A percentile compares a stretch with the other conserved stretches of the same genome.
Conservation (phyloP, 1,140 invertebrate species). For the Mycetomoellerius zeteki region DNA sequence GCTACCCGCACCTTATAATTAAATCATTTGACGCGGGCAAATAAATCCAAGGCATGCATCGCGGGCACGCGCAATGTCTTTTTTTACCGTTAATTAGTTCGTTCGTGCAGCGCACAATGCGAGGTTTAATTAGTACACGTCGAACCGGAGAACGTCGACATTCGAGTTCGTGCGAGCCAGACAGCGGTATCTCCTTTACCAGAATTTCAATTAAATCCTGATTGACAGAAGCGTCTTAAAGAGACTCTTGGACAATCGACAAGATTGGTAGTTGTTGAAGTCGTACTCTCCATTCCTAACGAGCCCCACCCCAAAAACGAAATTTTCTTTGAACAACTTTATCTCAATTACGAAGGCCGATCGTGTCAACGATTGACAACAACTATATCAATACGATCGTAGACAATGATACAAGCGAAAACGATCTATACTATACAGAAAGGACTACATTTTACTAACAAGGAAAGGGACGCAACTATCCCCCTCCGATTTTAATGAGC, state of each 20-base stretch:
- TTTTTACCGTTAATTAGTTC: constrained; percentile 60
- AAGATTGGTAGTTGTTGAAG: constrained; percentile 37
- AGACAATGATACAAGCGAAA: neutral
- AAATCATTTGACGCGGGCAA: constrained; percentile 59
- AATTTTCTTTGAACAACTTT: neutral
- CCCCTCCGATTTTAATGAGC: too few species aligned
- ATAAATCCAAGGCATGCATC: constrained; percentile 39
- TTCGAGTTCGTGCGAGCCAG: constrained; percentile 14
- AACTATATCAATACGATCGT: neutral
- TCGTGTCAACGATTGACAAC: neutral
- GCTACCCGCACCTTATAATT: constrained; percentile 49
- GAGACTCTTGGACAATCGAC: constrained; percentile 29
- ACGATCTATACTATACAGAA: neutral
- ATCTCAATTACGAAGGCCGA: neutral
- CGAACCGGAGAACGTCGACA: constrained; percentile 29
- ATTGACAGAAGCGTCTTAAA: constrained; percentile 29
- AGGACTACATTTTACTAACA: too few species aligned
- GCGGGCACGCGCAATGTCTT: constrained; percentile 13
- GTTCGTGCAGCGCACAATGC: constrained; percentile 35
- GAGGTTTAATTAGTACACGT: constrained; percentile 49
- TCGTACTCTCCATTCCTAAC: constrained; percentile 35
- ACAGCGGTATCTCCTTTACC: constrained; percentile 20
- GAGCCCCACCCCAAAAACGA: neutral
- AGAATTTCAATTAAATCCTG: constrained; percentile 56
- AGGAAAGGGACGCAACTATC: too few species aligned